phyloP scores from a whole-genome alignment of 2,797 vertebrate genomes.

The Alosa sapidissima region DNA sequence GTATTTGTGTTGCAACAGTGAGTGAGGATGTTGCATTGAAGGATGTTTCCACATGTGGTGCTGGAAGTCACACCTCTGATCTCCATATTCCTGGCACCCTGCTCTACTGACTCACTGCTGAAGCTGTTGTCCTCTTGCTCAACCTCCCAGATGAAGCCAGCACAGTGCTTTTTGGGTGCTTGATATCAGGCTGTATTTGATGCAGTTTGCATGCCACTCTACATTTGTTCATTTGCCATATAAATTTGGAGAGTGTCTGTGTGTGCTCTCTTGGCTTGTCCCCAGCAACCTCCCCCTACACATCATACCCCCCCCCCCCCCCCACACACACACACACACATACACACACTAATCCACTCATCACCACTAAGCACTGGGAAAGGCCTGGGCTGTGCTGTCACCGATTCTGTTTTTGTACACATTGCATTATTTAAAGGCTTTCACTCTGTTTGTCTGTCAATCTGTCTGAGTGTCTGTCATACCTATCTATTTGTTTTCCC shows the following conservation, averaged over 20 bases:
- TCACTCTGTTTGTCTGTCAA: not conserved
- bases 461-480: not conserved
- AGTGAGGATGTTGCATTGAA: not conserved
- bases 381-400: not conserved
- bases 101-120: not conserved
- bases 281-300: not conserved
- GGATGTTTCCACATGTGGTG: not conserved
- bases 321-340: too few species aligned
- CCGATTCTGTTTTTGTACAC: not conserved
- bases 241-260: not conserved
- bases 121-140: not conserved
- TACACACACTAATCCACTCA: not conserved
- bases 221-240: not conserved
- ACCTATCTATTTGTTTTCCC: constrained; percentile 31
- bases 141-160: not conserved
- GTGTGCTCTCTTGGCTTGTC: not conserved
- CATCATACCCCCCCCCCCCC: too few species aligned
- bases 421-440: constrained; percentile 30
- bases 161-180: not conserved
- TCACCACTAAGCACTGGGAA: not conserved
- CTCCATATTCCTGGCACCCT: not conserved
- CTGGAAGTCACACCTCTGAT: not conserved
- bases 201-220: not conserved
- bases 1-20: not conserved
- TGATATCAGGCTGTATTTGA: not conserved